A percentile compares a stretch with the other conserved stretches of the same genome.
These are phyloP conservation scores for Bos taurus DNA, from an alignment of 2,113 vertebrate genomes.

Conservation along the genomic window ARS-UCD2.0 NC_037338.1:90414501-90415000, in stretches of 20 bases:
- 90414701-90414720: neutral
- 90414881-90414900: neutral
- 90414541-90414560: neutral
- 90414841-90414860: neutral
- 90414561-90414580: neutral
- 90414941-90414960: neutral
- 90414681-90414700: neutral
- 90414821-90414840: accelerated
- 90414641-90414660: neutral
- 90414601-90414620: neutral
- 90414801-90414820: neutral
- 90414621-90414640: neutral
- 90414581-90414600: neutral
- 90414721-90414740: constrained; percentile 25
- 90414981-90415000: neutral
- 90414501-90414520: neutral
- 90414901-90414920: neutral
- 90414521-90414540: neutral
- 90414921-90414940: neutral
- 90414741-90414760: neutral
- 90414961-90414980: neutral
- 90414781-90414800: neutral
- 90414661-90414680: accelerated
- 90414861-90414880: neutral
- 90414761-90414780: neutral